Percentiles rank a stretch among this genome's conserved stretches.
Evolutionary conservation across 2,888 invertebrate species (phyloP).

Genomic region (Drosophila cognata): DNA sequence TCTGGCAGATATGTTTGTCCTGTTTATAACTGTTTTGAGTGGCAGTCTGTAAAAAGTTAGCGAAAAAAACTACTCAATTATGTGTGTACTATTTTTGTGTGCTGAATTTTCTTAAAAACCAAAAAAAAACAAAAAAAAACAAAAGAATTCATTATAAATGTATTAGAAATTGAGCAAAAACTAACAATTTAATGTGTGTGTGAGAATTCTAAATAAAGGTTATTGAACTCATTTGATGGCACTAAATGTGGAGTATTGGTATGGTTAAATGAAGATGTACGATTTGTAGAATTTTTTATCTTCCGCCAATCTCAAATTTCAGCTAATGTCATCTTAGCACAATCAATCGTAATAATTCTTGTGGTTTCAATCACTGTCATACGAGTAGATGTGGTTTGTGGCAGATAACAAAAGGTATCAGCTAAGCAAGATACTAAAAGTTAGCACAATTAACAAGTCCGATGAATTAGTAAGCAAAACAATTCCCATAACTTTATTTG

Average conservation of each 20-base stretch:
- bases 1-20: constrained; percentile 41
- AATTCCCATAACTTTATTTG: constrained; percentile 5
- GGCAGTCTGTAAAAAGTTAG: constrained; percentile 11
- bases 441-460: constrained; percentile 26
- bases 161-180: constrained; percentile 54
- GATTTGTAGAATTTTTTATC: background rate
- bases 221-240: constrained; percentile 29
- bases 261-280: background rate
- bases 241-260: background rate
- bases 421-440: background rate
- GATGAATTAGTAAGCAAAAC: background rate
- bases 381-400: constrained; percentile 26
- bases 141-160: constrained; percentile 49
- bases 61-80: constrained; percentile 38
- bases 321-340: constrained; percentile 21
- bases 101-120: constrained; percentile 51
- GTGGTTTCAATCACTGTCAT: constrained; percentile 21
- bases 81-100: constrained; percentile 54
- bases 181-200: constrained; percentile 48
- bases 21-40: constrained; percentile 41
- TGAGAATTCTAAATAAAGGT: constrained; percentile 58
- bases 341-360: constrained; percentile 3
- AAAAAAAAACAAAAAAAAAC: background rate
- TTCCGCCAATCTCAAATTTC: background rate
- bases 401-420: background rate